These are phyloP conservation scores for Alloplasta piceator DNA, from an alignment of 2,888 invertebrate species.

Conservation along the genomic window DNA sequence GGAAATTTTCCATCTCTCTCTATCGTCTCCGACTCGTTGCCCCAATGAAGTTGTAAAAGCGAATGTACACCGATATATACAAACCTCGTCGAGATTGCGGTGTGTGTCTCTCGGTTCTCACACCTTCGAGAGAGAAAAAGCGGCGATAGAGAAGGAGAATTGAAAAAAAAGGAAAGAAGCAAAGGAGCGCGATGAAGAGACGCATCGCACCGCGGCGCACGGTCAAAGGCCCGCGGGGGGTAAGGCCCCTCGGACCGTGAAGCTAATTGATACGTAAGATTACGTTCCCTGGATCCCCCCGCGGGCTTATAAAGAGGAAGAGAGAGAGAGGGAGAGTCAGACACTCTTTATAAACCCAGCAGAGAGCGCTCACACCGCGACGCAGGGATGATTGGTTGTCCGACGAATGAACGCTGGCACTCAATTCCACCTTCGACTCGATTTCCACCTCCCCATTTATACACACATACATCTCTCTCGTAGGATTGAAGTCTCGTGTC, in stretches of 20 bases:
- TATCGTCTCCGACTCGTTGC: slow-evolving; percentile 48
- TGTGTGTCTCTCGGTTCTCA: slow-evolving; percentile 80
- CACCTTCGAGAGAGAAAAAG: slow-evolving; percentile 74
- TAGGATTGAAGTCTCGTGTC: slow-evolving; percentile 40
- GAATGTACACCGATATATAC: slow-evolving; percentile 67
- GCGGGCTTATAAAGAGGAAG: slow-evolving; percentile 61
- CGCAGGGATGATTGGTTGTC: slow-evolving; percentile 80
- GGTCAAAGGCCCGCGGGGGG: slow-evolving; percentile 84
- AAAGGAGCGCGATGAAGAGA: slow-evolving; percentile 58
- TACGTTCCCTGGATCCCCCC: slow-evolving; percentile 77
- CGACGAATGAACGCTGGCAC: slow-evolving; percentile 75
- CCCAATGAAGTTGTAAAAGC: slow-evolving; percentile 80
- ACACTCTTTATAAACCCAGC: background rate
- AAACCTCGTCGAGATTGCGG: slow-evolving; percentile 44
- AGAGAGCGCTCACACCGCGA: slow-evolving; percentile 47
- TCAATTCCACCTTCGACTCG: slow-evolving; percentile 77
- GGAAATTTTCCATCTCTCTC: slow-evolving; percentile 22
- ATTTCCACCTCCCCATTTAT: slow-evolving; percentile 50
- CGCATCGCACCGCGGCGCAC: slow-evolving; percentile 76
- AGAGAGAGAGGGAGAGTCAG: slow-evolving; percentile 24
- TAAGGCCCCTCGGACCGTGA: slow-evolving; percentile 81
- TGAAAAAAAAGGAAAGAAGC: slow-evolving; percentile 32
- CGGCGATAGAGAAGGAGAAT: slow-evolving; percentile 21
- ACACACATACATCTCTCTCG: slow-evolving; percentile 21
- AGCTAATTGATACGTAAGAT: slow-evolving; percentile 84